These are phyloP conservation scores for Leuctra nigra DNA, from an alignment of 2,888 invertebrate genomes.

Conservation along the genomic window DNA sequence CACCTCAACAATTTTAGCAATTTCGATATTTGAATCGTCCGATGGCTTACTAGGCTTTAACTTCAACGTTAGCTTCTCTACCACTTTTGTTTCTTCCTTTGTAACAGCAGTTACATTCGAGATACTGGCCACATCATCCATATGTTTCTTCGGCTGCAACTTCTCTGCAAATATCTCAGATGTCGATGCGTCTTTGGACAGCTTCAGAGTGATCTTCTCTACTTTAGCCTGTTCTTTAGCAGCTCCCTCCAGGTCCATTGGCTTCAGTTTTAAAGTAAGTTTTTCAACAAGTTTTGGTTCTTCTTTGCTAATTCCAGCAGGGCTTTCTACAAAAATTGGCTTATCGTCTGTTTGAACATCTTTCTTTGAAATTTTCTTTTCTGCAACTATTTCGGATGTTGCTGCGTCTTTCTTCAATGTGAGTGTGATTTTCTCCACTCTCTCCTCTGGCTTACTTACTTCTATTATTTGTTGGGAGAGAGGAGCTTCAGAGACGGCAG, in stretches of 20 bases:
- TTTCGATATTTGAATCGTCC: not conserved
- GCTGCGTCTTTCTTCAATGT: conserved; percentile 26
- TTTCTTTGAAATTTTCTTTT: conserved; percentile 17
- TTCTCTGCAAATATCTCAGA: conserved; percentile 18
- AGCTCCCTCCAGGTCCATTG: conserved; percentile 30
- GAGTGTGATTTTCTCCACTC: conserved; percentile 25
- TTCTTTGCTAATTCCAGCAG: not conserved
- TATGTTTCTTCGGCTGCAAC: not conserved
- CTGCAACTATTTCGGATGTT: conserved; percentile 17
- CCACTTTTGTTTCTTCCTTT: conserved; percentile 15
- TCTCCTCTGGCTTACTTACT: conserved; percentile 15
- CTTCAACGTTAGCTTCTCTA: conserved; percentile 26
- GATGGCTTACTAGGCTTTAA: too few species aligned
- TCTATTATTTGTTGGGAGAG: not conserved
- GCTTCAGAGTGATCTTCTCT: conserved; percentile 25
- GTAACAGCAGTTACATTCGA: not conserved
- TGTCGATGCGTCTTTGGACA: conserved; percentile 22
- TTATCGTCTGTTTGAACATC: not conserved
- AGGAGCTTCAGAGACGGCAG: not conserved
- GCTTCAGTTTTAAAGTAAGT: conserved; percentile 32
- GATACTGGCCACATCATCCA: not conserved
- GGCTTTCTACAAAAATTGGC: not conserved
- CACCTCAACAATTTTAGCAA: not conserved
- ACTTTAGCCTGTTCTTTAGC: conserved; percentile 40
- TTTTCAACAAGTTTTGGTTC: conserved; percentile 24